A percentile compares a stretch with the other conserved stretches of the same genome.
Conservation (phyloP, 2,113 vertebrate genomes). For the Recurvirostra avosetta region DNA sequence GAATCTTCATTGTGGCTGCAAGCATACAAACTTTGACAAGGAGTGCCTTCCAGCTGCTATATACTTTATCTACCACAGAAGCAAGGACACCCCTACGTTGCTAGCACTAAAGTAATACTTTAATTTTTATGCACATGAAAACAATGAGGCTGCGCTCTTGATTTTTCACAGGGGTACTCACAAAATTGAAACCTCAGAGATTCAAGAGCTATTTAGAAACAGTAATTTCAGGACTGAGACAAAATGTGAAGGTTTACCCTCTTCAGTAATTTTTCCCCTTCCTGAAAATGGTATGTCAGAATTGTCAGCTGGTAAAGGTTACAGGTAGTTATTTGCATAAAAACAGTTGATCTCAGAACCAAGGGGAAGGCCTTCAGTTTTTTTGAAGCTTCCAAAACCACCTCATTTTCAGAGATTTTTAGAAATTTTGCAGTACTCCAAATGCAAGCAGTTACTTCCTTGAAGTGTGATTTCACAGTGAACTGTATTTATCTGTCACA, state of each 20-base stretch:
- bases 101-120: neutral
- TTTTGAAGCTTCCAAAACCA: neutral
- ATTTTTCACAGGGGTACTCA: neutral
- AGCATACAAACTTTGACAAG: neutral
- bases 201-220: neutral
- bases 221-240: neutral
- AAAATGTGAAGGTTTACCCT: neutral
- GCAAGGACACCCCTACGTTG: neutral
- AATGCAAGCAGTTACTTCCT: neutral
- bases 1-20: neutral
- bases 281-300: neutral
- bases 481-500: neutral
- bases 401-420: neutral
- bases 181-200: neutral
- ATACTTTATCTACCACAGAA: neutral
- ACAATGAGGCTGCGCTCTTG: neutral
- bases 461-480: neutral
- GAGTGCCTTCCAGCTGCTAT: neutral
- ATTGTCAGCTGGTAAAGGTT: neutral
- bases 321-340: neutral
- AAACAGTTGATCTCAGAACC: neutral
- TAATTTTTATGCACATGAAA: neutral
- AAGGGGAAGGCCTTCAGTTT: neutral
- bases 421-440: neutral
- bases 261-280: neutral